Percentiles rank a stretch among this genome's conserved stretches.
Evolutionary conservation across 2,888 invertebrate genomes (phyloP).

Genomic region (Tipula unca): DNA sequence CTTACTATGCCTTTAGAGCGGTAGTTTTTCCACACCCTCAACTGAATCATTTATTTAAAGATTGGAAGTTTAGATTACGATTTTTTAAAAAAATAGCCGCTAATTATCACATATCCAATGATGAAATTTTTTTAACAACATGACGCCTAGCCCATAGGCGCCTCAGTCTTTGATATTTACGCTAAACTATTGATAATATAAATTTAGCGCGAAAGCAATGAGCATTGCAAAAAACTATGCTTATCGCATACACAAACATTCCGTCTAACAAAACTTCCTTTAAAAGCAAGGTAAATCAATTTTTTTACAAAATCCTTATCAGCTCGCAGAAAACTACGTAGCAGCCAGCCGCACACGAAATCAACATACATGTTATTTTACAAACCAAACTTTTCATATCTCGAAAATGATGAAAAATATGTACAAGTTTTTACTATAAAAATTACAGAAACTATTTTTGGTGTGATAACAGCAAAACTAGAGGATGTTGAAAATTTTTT

Average conservation of each 20-base stretch:
- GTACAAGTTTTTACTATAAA: constrained; percentile 3
- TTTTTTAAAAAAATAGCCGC: not conserved
- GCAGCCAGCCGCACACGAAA: not conserved
- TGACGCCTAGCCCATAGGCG: not conserved
- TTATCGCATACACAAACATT: not conserved
- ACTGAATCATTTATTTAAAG: no score
- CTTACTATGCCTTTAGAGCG: no score
- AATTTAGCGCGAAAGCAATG: not conserved
- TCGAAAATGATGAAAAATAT: not conserved
- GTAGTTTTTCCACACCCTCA: no score
- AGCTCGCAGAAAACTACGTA: not conserved
- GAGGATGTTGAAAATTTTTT: not conserved
- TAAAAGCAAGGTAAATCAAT: not conserved
- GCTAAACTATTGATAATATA: not conserved
- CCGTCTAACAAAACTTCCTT: not conserved
- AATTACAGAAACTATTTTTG: constrained; percentile 8
- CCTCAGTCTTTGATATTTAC: not conserved
- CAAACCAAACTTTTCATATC: not conserved
- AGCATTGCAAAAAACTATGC: not conserved
- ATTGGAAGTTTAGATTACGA: no score
- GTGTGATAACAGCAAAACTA: not conserved
- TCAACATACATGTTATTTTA: not conserved
- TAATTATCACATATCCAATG: not conserved
- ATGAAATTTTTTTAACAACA: not conserved
- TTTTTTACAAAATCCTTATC: not conserved